Conservation (phyloP, 1,140 invertebrate species). For the Lordiphosa stackelbergi region DNA sequence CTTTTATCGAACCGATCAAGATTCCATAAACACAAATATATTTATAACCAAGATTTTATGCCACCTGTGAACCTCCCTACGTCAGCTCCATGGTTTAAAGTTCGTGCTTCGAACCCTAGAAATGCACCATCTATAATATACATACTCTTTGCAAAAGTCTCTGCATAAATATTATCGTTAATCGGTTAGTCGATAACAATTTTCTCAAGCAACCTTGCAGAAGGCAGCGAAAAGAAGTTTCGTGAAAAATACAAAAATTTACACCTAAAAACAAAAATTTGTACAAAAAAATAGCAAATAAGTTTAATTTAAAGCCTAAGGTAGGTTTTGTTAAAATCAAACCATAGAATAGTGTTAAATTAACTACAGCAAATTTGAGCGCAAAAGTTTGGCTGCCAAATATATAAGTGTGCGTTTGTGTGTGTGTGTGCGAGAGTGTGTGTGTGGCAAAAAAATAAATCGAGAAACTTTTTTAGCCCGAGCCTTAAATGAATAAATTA, state of each 20-base stretch:
- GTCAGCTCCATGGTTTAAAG: too few species aligned
- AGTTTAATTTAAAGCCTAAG: conserved; percentile 58
- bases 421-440: conserved; percentile 19
- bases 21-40: too few species aligned
- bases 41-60: too few species aligned
- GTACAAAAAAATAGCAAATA: conserved; percentile 48
- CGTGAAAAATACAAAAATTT: conserved; percentile 66
- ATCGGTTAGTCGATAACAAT: conserved; percentile 5
- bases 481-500: background rate
- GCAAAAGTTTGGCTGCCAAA: conserved; percentile 50
- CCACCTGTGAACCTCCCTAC: too few species aligned
- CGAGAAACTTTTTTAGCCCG: conserved; percentile 69
- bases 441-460: conserved; percentile 57
- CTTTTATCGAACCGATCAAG: too few species aligned
- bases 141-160: too few species aligned
- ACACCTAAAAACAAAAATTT: conserved; percentile 51
- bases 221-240: conserved; percentile 48
- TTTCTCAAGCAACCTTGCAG: conserved; percentile 61
- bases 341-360: background rate
- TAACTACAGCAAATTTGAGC: conserved; percentile 37
- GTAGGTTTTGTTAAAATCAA: conserved; percentile 37
- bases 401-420: conserved; percentile 13
- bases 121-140: too few species aligned
- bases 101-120: too few species aligned
- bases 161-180: background rate